Percentiles rank a stretch among this genome's conserved stretches.
Conservation (phyloP, 2,113 vertebrate species). For the Psittacula cyanocephala region DNA sequence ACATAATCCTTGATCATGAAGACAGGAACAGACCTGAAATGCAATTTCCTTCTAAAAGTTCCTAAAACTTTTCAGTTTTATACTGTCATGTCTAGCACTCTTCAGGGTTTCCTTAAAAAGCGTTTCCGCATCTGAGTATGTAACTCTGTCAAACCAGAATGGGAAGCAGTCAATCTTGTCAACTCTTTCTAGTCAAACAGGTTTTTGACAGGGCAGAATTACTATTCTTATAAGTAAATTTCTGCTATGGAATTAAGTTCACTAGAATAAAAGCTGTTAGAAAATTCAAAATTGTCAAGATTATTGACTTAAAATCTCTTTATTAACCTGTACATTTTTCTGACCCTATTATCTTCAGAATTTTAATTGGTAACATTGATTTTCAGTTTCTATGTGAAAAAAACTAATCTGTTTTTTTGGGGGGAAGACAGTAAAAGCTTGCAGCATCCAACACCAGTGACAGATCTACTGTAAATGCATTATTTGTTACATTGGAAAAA, state of each 20-base stretch:
- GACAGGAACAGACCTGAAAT: not conserved
- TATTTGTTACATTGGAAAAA: not conserved
- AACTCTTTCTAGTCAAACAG: constrained; percentile 13
- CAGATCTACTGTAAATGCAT: not conserved
- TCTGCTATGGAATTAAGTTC: not conserved
- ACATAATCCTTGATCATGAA: not conserved
- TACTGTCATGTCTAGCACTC: not conserved
- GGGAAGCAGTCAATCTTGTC: constrained; percentile 29
- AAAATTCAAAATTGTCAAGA: not conserved
- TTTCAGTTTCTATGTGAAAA: not conserved
- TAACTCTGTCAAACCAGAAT: not conserved
- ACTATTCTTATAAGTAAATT: constrained; percentile 6
- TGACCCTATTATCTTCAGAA: not conserved
- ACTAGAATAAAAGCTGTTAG: not conserved
- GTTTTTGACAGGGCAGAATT: not conserved
- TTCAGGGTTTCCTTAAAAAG: constrained; percentile 14
- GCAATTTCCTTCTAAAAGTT: not conserved
- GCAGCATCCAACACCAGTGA: not conserved
- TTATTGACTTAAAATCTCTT: not conserved
- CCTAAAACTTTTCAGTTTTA: not conserved
- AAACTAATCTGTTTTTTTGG: not conserved
- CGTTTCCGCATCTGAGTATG: not conserved
- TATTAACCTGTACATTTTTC: not conserved
- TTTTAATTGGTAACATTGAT: not conserved
- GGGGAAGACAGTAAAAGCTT: not conserved